A percentile compares a stretch with the other conserved stretches of the same genome.
These are phyloP conservation scores for Phasianus colchicus DNA, from an alignment of 2,113 vertebrate species.

Conservation along the genomic window DNA sequence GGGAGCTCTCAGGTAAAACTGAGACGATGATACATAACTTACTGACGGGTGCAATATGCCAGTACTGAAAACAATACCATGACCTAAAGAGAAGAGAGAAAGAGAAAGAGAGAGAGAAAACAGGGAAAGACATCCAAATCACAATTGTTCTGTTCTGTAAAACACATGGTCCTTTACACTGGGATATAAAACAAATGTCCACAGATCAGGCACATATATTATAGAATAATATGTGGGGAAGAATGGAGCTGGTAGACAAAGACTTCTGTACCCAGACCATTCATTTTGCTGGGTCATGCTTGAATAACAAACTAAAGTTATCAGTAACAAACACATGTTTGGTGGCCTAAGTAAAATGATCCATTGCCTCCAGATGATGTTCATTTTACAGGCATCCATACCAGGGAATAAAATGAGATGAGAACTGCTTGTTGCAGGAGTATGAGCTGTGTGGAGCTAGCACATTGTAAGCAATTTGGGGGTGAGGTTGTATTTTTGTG, in stretches of 20 bases:
- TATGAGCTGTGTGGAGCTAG: not conserved
- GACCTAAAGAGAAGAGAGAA: not conserved
- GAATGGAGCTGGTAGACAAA: conserved; percentile 5
- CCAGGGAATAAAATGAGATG: not conserved
- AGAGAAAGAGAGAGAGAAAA: not conserved
- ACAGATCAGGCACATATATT: not conserved
- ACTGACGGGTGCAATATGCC: not conserved
- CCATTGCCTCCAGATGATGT: conserved; percentile 33
- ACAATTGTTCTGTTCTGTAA: conserved; percentile 33
- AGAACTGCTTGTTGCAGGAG: not conserved
- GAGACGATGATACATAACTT: not conserved
- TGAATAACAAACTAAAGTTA: conserved; percentile 20
- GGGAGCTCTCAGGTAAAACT: not conserved
- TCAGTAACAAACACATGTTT: conserved; percentile 43
- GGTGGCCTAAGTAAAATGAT: conserved; percentile 48
- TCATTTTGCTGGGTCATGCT: not conserved
- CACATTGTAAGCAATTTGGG: not conserved
- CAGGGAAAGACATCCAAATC: not conserved
- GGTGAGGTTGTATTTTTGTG: not conserved
- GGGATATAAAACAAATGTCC: not conserved
- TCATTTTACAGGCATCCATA: conserved; percentile 1
- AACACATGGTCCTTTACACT: conserved; percentile 30
- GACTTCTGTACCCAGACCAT: conserved; percentile 23
- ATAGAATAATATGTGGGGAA: not conserved
- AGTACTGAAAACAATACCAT: conserved; percentile 19